phyloP scores from a whole-genome alignment of 2,888 invertebrate species.

The Meiosimyza platycephala region DNA sequence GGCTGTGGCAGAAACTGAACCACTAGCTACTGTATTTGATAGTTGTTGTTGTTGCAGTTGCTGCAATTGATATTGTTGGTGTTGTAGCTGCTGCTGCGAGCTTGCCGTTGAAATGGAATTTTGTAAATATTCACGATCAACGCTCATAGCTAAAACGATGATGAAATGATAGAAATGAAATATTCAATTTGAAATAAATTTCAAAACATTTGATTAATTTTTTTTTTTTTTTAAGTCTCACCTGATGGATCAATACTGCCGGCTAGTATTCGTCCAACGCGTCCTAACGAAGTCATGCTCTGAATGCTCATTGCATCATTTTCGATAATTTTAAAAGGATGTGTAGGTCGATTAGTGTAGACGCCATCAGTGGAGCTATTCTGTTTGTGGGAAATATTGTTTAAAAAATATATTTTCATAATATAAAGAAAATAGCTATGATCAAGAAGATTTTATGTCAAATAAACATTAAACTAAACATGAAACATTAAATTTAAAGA shows the following conservation, averaged over 20 bases:
- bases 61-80: slow-evolving; percentile 16
- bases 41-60: slow-evolving; percentile 37
- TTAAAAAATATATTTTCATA: background rate
- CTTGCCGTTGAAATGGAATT: slow-evolving; percentile 52
- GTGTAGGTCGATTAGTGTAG: slow-evolving; percentile 75
- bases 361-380: slow-evolving; percentile 80
- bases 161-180: slow-evolving; percentile 3
- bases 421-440: background rate
- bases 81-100: slow-evolving; percentile 44
- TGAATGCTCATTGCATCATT: slow-evolving; percentile 89
- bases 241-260: slow-evolving; percentile 75
- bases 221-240: slow-evolving; percentile 53
- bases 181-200: background rate
- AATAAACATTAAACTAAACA: slow-evolving; percentile 1
- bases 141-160: slow-evolving; percentile 57
- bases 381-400: slow-evolving; percentile 47
- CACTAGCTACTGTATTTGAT: slow-evolving; percentile 31
- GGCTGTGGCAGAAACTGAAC: slow-evolving; percentile 11
- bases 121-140: slow-evolving; percentile 64
- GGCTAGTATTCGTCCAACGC: slow-evolving; percentile 83
- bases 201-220: background rate
- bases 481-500: slow-evolving; percentile 5
- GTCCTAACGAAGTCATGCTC: slow-evolving; percentile 88
- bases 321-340: slow-evolving; percentile 88
- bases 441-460: too few species aligned